Evolutionary conservation across 2,888 invertebrate genomes (phyloP).

Genomic region (Odontothrips loti): DNA sequence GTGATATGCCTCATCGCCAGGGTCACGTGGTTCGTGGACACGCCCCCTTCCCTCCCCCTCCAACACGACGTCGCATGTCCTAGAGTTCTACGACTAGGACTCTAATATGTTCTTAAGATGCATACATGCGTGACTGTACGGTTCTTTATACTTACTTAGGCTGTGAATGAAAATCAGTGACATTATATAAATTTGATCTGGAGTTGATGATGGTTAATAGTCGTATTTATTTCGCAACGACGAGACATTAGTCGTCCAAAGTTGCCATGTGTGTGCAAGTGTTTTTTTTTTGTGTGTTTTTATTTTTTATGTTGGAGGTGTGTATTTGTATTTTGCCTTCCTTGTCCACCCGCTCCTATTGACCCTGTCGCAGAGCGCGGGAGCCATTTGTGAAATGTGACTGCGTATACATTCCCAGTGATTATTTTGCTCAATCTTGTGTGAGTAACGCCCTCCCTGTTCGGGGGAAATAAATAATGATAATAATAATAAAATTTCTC

Average conservation of each 20-base stretch:
- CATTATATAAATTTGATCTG: background rate
- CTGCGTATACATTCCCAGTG: conserved; percentile 13
- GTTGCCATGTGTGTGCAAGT: too few relatives aligned
- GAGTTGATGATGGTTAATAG: background rate
- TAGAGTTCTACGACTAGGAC: too few relatives aligned
- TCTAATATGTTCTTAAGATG: too few relatives aligned
- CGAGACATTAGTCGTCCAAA: too few relatives aligned
- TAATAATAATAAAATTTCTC: background rate
- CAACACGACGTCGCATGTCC: too few relatives aligned
- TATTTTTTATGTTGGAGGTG: too few relatives aligned
- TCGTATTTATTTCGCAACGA: background rate
- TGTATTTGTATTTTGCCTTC: background rate
- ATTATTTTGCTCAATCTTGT: conserved; percentile 17
- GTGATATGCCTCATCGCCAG: too few relatives aligned
- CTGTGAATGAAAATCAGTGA: conserved; percentile 26
- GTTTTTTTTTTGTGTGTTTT: too few relatives aligned
- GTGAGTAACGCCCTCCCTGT: background rate
- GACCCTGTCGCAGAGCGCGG: background rate
- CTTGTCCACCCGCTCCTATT: background rate
- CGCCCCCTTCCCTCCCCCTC: too few relatives aligned
- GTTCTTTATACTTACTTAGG: background rate
- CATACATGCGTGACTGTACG: too few relatives aligned
- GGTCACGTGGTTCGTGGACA: too few relatives aligned
- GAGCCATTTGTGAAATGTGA: background rate
- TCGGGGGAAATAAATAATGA: background rate